A percentile compares a stretch with the other conserved stretches of the same genome.
phyloP scores from a whole-genome alignment of 2,113 vertebrate genomes.

The Guaruba guarouba region DNA sequence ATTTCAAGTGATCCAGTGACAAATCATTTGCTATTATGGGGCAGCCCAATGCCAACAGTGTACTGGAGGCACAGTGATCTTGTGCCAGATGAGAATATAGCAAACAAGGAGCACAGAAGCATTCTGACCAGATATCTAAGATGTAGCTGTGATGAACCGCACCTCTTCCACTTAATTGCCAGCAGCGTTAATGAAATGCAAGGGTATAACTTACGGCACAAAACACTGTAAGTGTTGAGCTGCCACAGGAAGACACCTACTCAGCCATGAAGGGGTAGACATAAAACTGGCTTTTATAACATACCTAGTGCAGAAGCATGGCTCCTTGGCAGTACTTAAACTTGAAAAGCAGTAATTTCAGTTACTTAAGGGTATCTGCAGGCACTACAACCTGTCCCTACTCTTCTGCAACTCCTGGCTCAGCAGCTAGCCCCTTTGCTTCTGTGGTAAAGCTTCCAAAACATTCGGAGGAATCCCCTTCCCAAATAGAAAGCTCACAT shows the following conservation, averaged over 20 bases:
- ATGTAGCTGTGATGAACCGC: not conserved
- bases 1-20: not conserved
- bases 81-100: not conserved
- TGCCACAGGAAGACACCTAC: not conserved
- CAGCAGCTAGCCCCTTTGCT: not conserved
- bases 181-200: not conserved
- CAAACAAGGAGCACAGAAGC: not conserved
- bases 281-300: not conserved
- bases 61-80: not conserved
- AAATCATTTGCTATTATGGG: not conserved
- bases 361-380: not conserved
- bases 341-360: not conserved
- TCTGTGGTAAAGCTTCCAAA: not conserved
- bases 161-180: not conserved
- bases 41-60: not conserved
- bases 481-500: not conserved
- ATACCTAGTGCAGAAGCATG: not conserved
- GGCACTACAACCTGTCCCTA: not conserved
- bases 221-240: not conserved
- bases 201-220: not conserved
- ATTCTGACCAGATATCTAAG: not conserved
- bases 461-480: not conserved
- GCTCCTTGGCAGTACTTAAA: not conserved
- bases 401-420: not conserved
- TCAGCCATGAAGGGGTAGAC: not conserved